phyloP scores from a whole-genome alignment of 2,888 invertebrate genomes.

The Sarcophaga rosellei region DNA sequence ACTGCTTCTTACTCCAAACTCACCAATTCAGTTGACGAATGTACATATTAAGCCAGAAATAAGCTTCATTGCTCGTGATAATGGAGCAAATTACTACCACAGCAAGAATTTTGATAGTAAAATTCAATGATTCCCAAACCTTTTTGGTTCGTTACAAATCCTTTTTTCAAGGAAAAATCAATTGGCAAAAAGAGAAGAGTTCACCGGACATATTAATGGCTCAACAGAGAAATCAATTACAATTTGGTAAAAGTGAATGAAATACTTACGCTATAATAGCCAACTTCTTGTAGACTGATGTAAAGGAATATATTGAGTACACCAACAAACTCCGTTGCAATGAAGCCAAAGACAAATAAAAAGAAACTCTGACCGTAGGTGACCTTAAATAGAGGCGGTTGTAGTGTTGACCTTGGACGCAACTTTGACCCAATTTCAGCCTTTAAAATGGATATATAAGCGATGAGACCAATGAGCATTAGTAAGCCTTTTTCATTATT shows the following conservation, averaged over 20 bases:
- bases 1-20: too few species aligned
- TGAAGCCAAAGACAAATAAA: slow-evolving; percentile 91
- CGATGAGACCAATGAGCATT: slow-evolving; percentile 94
- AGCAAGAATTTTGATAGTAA: too few species aligned
- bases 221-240: too few species aligned
- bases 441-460: slow-evolving; percentile 96
- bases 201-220: too few species aligned
- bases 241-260: background rate
- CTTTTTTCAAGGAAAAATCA: too few species aligned
- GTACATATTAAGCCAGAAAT: too few species aligned
- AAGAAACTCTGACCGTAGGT: slow-evolving; percentile 94
- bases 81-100: too few species aligned
- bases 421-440: slow-evolving; percentile 94
- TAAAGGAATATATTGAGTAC: slow-evolving; percentile 93
- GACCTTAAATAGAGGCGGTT: slow-evolving; percentile 91
- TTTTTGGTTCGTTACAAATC: too few species aligned
- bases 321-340: slow-evolving; percentile 92
- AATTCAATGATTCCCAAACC: too few species aligned
- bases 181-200: too few species aligned
- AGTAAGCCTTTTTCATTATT: slow-evolving; percentile 86
- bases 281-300: slow-evolving; percentile 83
- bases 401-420: slow-evolving; percentile 89
- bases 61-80: too few species aligned
- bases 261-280: slow-evolving; percentile 79
- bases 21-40: too few species aligned